phyloP scores from a whole-genome alignment of 2,113 vertebrate species.

The Oncorhynchus keta region DNA sequence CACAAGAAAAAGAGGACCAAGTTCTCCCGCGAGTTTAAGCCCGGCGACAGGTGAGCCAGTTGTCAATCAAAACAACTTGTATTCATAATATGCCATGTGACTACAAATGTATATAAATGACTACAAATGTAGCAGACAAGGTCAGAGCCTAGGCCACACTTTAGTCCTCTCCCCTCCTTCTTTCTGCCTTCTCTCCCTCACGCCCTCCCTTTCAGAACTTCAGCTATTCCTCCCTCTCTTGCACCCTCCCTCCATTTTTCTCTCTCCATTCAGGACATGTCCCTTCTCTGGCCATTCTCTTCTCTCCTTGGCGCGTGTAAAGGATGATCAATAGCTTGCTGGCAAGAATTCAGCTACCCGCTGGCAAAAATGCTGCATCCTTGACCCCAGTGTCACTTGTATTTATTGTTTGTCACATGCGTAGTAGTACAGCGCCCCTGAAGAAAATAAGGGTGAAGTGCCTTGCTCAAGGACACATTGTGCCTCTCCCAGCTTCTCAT shows the following conservation, averaged over 20 bases:
- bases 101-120: neutral
- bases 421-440: too few species aligned
- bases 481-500: neutral
- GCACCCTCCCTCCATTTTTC: neutral
- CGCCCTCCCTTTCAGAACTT: neutral
- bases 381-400: too few species aligned
- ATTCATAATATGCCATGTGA: neutral
- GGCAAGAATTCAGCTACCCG: too few species aligned
- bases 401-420: neutral
- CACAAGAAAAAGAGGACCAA: slow-evolving; percentile 99
- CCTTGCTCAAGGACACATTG: neutral
- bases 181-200: neutral
- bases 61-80: neutral
- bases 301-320: too few species aligned
- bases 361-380: too few species aligned
- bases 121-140: neutral
- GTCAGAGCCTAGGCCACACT: neutral
- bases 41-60: slow-evolving; percentile 85
- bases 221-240: neutral
- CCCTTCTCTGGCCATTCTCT: too few species aligned
- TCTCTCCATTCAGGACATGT: neutral
- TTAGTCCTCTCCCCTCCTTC: neutral
- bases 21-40: slow-evolving; percentile 91
- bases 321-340: too few species aligned
- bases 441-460: too few species aligned